Base-by-base conservation (phyloP, 2,888 invertebrate species). In the Amphimallon solstitiale region DNA sequence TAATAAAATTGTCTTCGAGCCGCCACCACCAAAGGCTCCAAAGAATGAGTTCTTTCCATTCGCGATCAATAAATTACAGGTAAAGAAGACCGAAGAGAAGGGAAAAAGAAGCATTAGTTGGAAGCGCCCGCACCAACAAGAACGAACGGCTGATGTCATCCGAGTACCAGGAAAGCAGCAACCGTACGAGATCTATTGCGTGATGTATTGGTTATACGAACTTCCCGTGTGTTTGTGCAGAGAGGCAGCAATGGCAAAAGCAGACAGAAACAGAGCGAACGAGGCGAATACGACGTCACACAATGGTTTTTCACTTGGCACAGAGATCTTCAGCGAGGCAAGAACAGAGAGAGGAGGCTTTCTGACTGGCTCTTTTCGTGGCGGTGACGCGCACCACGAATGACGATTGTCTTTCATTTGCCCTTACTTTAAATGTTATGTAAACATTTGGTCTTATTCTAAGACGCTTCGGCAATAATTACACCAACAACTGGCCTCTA, bases 61-160 rank as follows among this genome's bases (percentile, higher is more conserved):
- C 6, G 15, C 51, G 51, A 51, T 51, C 51, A 51, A 51, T 51
- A 51, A 51, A 51, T 51, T 51, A 51, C 51, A 51, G 51, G 51
- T 51, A 51, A 35, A 35, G 14, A n/a, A 40, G n/a, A 40, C 4
- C 2, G 38, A 12, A 38, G 4, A 5, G 2, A 38, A 38, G 9
- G n/a, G 40, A 23, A 34, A 15, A 15, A 35, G 35, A 34, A 14
- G 34, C 34, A 5, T 35, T 9, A 35, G 34, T 15, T 17, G 34
- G 9, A 9, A 12, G 12, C 12, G 7, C 6, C 51, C n/a, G 15
- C 35, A 2, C n/a, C 10, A 4, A 51, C 35, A 34, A 35, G 10
- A 34, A 51, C 34, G 51, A 51, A 23, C 51, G 21, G 51, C 51
- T 51, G 51, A 51, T 51, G 51, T 51, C 51, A 51, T 51, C 51